Evolutionary conservation across 2,797 vertebrate genomes (phyloP), one percentile per base, ranked within the genome.

Genomic region (Falco naumanni): DNA sequence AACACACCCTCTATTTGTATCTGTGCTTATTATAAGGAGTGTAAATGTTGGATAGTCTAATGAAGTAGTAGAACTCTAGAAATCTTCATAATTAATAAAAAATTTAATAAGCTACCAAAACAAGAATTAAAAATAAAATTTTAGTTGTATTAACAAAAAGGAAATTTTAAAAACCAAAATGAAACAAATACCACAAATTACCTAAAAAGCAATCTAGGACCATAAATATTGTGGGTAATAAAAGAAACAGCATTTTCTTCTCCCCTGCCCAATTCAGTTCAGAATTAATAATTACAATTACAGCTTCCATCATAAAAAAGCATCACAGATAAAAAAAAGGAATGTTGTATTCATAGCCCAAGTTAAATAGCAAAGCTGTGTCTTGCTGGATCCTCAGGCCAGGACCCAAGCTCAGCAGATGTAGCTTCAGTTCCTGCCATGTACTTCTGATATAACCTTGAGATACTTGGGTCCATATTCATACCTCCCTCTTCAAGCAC

Each of bases 61-160:
- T 43, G 68, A 93, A 90, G 34, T 43, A 74, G 10, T 29, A 89
- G 65, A 50, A 85, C 54, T 84, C n/a, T 51, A 75, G 56, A 87
- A 77, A 69, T 85, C 33, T 91, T 83, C 20, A 26, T 47, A 51
- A 84, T 84, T 89, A 93, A 89, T 59, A 22, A 87, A 85, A 91
- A 92, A 54, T 21, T 57, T 90, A 71, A 64, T 65, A 71, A 87
- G 53, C 31, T 65, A 92, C 37, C 22, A 86, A 78, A 96, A 37
- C 2, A 89, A 66, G 13, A 87, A 69, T 78, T 81, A 48, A 80
- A 96, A 47, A 45, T 22, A 64, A 91, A 90, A 89, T 86, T 41
- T 64, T 53, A 87, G 20, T 4, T 0, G 10, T 37, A 24, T 8
- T 48, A 66, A 19, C 1, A 41, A 77, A 93, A 5, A 68, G 7